A percentile compares a stretch with the other conserved stretches of the same genome.
These are phyloP conservation scores for Neodiprion pinetum DNA, from an alignment of 1,140 invertebrate species.

Conservation along the genomic window DNA sequence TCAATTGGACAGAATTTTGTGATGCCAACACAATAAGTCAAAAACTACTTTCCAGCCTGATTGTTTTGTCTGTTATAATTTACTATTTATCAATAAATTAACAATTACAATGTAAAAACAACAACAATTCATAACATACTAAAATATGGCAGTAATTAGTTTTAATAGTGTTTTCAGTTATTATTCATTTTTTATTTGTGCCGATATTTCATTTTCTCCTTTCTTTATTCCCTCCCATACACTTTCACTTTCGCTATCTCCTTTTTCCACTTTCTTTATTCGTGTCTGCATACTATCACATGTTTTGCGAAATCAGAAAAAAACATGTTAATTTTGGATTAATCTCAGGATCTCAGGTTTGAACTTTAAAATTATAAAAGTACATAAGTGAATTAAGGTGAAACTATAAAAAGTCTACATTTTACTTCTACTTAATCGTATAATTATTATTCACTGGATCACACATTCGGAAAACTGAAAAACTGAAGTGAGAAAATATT, in stretches of 20 bases:
- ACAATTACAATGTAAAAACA: slow-evolving; percentile 20
- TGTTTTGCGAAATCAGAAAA: no score
- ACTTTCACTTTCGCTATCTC: background rate
- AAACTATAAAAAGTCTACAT: no score
- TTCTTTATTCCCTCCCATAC: background rate
- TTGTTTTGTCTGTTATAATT: background rate
- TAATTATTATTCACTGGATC: no score
- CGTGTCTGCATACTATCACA: background rate
- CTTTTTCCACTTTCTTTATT: background rate
- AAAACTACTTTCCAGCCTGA: background rate
- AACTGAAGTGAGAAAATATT: no score
- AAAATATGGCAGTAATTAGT: slow-evolving; percentile 21
- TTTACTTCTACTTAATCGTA: no score
- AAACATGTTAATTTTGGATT: no score
- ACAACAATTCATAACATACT: slow-evolving; percentile 13
- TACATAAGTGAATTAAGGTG: no score
- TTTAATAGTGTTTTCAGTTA: background rate
- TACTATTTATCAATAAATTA: slow-evolving; percentile 18
- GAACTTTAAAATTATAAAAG: no score
- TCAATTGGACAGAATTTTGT: background rate
- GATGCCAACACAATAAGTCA: background rate
- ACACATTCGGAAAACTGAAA: no score
- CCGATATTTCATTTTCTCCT: background rate
- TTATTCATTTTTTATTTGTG: no score
- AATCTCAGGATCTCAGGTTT: no score